Percentiles rank a stretch among this genome's conserved stretches.
phyloP scores from a whole-genome alignment of 2,113 vertebrate species.

The Callipepla californica region DNA sequence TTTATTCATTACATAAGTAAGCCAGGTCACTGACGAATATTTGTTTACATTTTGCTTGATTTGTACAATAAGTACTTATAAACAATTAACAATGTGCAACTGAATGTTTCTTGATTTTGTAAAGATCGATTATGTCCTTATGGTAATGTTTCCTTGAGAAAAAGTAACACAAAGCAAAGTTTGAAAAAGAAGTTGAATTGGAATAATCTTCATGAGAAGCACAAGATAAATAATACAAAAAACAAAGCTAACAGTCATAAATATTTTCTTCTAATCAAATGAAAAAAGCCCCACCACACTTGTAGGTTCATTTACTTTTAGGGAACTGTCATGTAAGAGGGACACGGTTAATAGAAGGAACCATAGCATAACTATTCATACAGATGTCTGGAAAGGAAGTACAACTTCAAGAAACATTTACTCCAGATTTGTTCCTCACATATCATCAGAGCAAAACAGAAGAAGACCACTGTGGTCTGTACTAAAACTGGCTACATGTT shows the following conservation, averaged over 20 bases:
- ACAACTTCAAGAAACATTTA: neutral
- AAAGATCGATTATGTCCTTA: neutral
- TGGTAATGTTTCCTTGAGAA: neutral
- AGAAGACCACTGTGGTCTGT: neutral
- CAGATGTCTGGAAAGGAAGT: neutral
- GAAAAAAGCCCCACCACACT: neutral
- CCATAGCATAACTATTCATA: neutral
- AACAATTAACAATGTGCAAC: neutral
- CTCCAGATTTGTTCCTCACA: neutral
- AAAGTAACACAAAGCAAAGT: neutral
- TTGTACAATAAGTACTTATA: neutral
- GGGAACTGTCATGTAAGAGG: neutral
- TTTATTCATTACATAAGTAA: neutral
- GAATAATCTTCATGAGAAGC: neutral
- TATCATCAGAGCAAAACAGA: neutral
- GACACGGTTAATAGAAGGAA: neutral
- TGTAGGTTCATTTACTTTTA: neutral
- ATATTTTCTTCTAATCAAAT: neutral
- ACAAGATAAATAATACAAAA: neutral
- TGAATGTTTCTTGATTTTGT: neutral
- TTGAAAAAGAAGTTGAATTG: neutral
- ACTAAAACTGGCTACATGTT: neutral
- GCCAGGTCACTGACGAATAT: neutral
- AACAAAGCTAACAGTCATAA: neutral
- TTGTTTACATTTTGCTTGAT: neutral